Base-by-base conservation (phyloP, 2,797 vertebrate genomes). In the Syndactyla subalaris region DNA sequence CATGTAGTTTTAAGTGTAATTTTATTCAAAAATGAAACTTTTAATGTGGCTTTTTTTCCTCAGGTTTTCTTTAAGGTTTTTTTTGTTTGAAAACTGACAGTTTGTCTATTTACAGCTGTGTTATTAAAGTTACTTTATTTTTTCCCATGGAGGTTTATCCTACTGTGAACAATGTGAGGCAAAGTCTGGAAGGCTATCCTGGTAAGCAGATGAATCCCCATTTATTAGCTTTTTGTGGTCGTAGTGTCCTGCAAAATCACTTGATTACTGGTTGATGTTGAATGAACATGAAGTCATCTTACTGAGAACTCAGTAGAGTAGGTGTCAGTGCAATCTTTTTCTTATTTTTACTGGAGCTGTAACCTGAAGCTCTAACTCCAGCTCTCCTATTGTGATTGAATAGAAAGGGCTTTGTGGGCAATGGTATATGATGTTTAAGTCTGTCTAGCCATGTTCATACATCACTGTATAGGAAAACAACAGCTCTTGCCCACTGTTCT, bases 121-220 rank as follows among this genome's bases (percentile, higher is more conserved):
- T 81, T 92, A 54, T 16, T 93, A 22, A 91, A 49, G 10, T 36
- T 84, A 32, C 9, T 36, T 88, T 38, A 68, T 61, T 43, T 75
- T 3, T 48, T 4, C 72, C 22, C 24, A 1, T 87, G 48, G 89
- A 99, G 99, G 94, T 99, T 85, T 99, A 99, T 97, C 99, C 99
- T 29, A 99, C 99, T 58, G 99, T 99, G 83, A 98, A 99, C 66
- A 99, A 99, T 55, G 99, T 99, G 89, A 98, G 99, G 82, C 99
- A 98, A 43, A 99, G 99, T 97, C 98, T 99, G 96, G 99, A 99
- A 97, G 99, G 99, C 24, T 99, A 99, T 94, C 99, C 99, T 63
- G 99, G 99, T 99, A 97, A 97, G 91, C 73, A 73, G 54, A 81
- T 63, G 5, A 84, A 68, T 52, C 10, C 17, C 5, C 6, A 16